A percentile compares a stretch with the other conserved stretches of the same genome.
Conservation (phyloP, 2,797 vertebrate genomes). For the Sphenodon punctatus region DNA sequence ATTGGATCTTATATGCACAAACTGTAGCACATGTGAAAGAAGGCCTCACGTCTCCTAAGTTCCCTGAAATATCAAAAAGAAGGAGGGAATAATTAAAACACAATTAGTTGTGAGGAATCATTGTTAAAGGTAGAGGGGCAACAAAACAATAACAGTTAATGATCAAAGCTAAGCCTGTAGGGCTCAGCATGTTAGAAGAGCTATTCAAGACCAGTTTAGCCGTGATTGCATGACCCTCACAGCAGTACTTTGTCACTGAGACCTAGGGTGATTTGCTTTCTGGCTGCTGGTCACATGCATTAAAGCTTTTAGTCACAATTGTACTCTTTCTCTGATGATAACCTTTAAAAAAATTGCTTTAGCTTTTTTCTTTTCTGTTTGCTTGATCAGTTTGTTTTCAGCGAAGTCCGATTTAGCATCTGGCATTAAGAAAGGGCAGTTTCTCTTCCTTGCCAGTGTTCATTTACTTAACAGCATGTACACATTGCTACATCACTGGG, state of each 20-base stretch:
- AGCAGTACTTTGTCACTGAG: background rate
- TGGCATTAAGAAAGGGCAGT: background rate
- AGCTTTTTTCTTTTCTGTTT: fast-evolving
- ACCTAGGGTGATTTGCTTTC: background rate
- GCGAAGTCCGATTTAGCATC: background rate
- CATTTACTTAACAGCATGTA: background rate
- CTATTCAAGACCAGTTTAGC: background rate
- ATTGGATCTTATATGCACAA: too few relatives aligned
- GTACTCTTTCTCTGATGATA: background rate
- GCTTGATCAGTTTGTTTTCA: background rate
- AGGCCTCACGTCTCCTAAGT: background rate
- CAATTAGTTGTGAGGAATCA: background rate
- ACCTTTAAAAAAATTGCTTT: too few relatives aligned
- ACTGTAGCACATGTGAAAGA: background rate
- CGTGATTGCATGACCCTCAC: too few relatives aligned
- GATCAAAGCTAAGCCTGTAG: background rate
- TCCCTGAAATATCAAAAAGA: background rate
- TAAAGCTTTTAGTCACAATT: background rate
- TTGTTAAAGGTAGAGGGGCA: too few relatives aligned
- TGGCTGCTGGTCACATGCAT: background rate
- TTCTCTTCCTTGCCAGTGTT: background rate
- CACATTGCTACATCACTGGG: too few relatives aligned
- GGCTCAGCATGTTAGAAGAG: background rate
- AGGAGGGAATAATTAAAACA: background rate
- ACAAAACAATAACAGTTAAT: background rate